These are phyloP conservation scores for Sesia apiformis DNA, from an alignment of 2,888 invertebrate genomes.

Conservation along the genomic window DNA sequence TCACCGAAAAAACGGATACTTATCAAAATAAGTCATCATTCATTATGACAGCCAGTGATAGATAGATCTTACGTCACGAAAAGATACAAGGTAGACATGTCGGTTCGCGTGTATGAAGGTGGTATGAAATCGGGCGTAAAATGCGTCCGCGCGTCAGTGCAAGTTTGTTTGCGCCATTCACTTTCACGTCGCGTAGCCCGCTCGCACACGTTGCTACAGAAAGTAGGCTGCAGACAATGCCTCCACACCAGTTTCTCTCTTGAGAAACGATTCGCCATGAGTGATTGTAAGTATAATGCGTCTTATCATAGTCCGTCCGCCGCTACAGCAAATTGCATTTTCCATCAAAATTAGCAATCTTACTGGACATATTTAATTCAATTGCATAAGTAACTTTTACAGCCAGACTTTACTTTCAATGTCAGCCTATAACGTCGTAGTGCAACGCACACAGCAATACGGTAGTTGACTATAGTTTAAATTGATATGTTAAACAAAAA, in stretches of 20 bases:
- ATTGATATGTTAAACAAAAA: too few relatives aligned
- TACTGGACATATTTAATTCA: too few relatives aligned
- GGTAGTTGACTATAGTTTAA: too few relatives aligned
- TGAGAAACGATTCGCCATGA: conserved; percentile 49
- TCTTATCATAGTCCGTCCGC: conserved; percentile 25
- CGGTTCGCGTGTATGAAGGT: conserved; percentile 49
- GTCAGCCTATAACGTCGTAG: too few relatives aligned
- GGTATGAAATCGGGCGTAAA: conserved; percentile 54
- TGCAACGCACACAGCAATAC: too few relatives aligned
- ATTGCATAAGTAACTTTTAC: too few relatives aligned
- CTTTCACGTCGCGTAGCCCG: conserved; percentile 44
- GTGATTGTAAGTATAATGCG: conserved; percentile 15
- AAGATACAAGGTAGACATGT: conserved; percentile 19
- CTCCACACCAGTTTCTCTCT: conserved; percentile 56
- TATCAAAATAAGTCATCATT: too few relatives aligned
- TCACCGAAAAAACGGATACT: background rate
- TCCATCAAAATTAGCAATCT: too few relatives aligned
- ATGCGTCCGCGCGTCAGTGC: conserved; percentile 40
- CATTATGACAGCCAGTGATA: too few relatives aligned
- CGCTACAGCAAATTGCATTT: background rate
- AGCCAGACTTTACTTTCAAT: too few relatives aligned
- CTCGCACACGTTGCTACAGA: conserved; percentile 30
- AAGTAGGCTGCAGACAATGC: conserved; percentile 69
- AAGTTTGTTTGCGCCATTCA: conserved; percentile 58
- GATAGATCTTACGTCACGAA: conserved; percentile 27